A percentile compares a stretch with the other conserved stretches of the same genome.
Conservation (phyloP, 1,140 invertebrate species). For the Eulimnadia texana region DNA sequence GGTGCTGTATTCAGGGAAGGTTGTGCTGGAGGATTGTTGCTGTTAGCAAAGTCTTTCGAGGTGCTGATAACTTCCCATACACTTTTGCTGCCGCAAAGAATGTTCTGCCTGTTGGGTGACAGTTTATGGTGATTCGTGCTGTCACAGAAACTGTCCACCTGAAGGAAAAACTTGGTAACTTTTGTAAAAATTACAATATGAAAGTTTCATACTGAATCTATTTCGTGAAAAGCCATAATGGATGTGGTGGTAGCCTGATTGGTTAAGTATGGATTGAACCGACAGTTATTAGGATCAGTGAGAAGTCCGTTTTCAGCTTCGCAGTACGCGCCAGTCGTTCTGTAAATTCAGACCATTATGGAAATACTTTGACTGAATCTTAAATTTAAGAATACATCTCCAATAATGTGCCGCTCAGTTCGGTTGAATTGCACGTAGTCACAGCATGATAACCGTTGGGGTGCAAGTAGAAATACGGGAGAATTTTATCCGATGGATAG, state of each 20-base stretch:
- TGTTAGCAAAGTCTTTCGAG: slow-evolving; percentile 26
- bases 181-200: not conserved
- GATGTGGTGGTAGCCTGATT: slow-evolving; percentile 2
- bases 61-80: slow-evolving; percentile 29
- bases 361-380: not conserved
- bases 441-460: slow-evolving; percentile 1
- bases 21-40: not conserved
- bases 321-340: not conserved
- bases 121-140: slow-evolving; percentile 25
- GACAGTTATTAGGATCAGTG: not conserved
- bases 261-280: not conserved
- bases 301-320: not conserved
- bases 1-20: not conserved
- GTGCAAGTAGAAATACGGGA: slow-evolving; percentile 24
- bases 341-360: not conserved
- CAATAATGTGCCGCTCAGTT: not conserved
- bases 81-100: slow-evolving; percentile 28
- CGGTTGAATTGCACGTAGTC: not conserved
- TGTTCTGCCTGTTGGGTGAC: slow-evolving; percentile 31
- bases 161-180: not conserved
- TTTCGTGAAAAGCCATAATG: not conserved
- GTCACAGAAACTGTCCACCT: slow-evolving; percentile 27
- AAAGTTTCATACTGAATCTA: slow-evolving; percentile 1
- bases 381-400: not conserved
- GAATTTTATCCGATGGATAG: slow-evolving; percentile 23